A percentile compares a stretch with the other conserved stretches of the same genome.
These are phyloP conservation scores for Zootermopsis nevadensis DNA, from an alignment of 2,888 invertebrate species.

Conservation along the genomic window DNA sequence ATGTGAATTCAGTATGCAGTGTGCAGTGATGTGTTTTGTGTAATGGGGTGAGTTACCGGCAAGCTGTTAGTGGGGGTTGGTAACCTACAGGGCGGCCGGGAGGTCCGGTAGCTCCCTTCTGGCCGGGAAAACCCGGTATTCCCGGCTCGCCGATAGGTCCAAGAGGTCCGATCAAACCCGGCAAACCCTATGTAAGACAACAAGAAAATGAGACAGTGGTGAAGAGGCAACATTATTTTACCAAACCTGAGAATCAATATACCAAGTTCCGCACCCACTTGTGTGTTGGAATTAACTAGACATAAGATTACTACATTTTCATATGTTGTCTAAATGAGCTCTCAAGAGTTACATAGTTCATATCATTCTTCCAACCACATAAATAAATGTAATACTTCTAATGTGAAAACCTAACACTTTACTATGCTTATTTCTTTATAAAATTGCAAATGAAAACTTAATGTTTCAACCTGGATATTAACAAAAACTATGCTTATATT, in stretches of 20 bases:
- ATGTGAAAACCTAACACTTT: no score
- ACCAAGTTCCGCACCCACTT: no score
- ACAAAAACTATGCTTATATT: no score
- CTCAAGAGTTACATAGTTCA: neutral
- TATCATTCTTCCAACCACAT: neutral
- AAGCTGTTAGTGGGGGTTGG: conserved; percentile 44
- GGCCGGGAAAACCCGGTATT: conserved; percentile 62
- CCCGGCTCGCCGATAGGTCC: conserved; percentile 63
- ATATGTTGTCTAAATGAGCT: neutral
- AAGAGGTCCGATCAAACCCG: conserved; percentile 64
- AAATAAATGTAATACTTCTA: no score
- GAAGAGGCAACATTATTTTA: neutral
- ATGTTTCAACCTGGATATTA: no score
- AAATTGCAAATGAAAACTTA: no score
- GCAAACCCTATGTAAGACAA: conserved; percentile 61
- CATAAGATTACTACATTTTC: neutral
- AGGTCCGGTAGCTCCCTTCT: conserved; percentile 63
- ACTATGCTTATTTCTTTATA: no score
- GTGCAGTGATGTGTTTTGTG: conserved; percentile 18
- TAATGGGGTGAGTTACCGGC: conserved; percentile 43
- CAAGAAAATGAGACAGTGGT: conserved; percentile 7
- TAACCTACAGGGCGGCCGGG: conserved; percentile 60
- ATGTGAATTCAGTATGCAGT: neutral
- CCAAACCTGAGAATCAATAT: no score
- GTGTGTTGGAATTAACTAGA: neutral